Evolutionary conservation across 2,888 invertebrate genomes (phyloP), one percentile per base, ranked within the genome.

Genomic region (Drosophila buzzatii): DNA sequence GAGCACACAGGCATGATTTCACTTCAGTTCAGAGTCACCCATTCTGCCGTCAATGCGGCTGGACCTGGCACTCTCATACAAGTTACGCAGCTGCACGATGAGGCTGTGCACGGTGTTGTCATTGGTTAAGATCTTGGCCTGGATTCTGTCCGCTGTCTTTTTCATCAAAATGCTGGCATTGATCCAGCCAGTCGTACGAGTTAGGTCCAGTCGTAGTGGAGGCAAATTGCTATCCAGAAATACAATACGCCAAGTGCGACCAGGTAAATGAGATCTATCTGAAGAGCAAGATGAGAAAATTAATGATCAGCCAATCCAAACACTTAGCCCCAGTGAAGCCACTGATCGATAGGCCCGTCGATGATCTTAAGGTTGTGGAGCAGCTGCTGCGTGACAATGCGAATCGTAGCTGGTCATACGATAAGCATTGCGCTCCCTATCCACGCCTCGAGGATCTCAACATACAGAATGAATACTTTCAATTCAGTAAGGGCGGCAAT

Each of bases 341-440:
- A 16, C 39, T 18, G 39, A 3, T 10, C n/a, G 23, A 10, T 7
- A 12, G 39, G 14, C 9, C 18, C 5, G 35, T 20, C 12, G 20
- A 62, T n/a, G 77, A 74, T n/a, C 37, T 10, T 3, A 1, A 31
- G 14, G 31, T 44, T 7, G 20, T 83, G 3, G 27, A 74, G 55
- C 10, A 59, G 0, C 14, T 82, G 18, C 49, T 83, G 63, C 39
- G 37, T 0, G 14, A 27, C 9, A 71, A 78, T n/a, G 55, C 27
- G 5, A 2, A 31, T 0, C 18, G 66, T 0, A 49, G 51, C 6
- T 77, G 73, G 75, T 58, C 64, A 2, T 9, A 33, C 1, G 20
- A 37, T 0, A 45, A 10, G 0, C 4, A 59, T 3, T 83, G 84
- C 27, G 80, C 80, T 0, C 73, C 78, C 0, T 83, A 79, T 73